Percentiles rank a stretch among this genome's conserved stretches.
Conservation (phyloP, 2,797 vertebrate genomes). For the Anniella stebbinsi region DNA sequence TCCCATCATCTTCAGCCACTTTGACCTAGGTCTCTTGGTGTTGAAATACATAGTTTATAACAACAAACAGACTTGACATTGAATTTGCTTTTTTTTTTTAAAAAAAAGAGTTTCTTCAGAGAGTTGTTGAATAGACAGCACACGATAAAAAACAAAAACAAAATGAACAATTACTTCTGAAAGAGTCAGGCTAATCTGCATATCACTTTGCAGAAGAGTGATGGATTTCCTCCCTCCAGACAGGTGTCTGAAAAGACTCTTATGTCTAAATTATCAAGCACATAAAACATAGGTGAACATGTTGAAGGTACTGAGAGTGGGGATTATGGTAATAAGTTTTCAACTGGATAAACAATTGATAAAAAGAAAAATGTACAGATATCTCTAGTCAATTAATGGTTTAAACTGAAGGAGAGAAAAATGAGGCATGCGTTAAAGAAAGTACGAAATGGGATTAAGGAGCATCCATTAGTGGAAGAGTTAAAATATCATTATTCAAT, state of each 20-base stretch:
- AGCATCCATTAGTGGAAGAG: neutral
- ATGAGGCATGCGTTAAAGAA: neutral
- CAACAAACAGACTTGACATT: neutral
- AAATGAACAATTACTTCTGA: neutral
- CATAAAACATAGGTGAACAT: neutral
- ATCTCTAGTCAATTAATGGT: neutral
- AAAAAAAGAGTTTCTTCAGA: neutral
- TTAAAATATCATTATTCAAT: neutral
- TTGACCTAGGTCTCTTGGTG: neutral
- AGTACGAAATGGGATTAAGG: neutral
- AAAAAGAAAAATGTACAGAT: neutral
- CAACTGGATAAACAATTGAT: neutral
- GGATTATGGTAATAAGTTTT: neutral
- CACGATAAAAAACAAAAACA: constrained; percentile 1
- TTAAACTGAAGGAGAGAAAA: neutral
- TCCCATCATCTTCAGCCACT: neutral
- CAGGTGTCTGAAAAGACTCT: neutral
- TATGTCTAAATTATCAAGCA: neutral
- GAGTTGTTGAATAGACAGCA: neutral
- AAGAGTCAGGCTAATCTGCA: neutral
- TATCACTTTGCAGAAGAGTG: neutral
- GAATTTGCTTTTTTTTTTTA: neutral
- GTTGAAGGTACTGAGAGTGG: neutral
- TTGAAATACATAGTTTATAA: neutral
- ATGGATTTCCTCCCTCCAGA: neutral